phyloP scores from a whole-genome alignment of 2,113 vertebrate species.

The Pollachius pollachius region DNA sequence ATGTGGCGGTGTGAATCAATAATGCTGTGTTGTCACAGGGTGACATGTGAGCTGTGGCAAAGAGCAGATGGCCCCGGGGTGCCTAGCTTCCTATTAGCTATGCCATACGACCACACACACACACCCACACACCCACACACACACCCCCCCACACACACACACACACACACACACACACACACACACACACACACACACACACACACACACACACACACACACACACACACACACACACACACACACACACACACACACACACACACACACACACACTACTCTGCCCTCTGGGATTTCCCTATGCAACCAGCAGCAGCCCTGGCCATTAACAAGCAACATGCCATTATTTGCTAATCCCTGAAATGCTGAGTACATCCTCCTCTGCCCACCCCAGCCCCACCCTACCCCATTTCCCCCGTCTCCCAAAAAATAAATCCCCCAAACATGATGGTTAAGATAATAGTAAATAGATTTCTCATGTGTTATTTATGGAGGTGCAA shows the following conservation, averaged over 20 bases:
- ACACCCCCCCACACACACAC: constrained; percentile 18
- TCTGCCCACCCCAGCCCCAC: too few relatives aligned
- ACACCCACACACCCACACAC: constrained; percentile 24
- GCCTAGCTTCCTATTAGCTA: constrained; percentile 63
- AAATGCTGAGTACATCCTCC: constrained; percentile 45
- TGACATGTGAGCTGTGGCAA: constrained; percentile 82
- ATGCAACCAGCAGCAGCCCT: constrained; percentile 54
- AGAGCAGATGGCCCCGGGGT: constrained; percentile 74
- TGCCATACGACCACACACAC: constrained; percentile 42
- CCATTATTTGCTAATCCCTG: constrained; percentile 56
- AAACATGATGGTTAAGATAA: constrained; percentile 50
- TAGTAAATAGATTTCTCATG: constrained; percentile 51
- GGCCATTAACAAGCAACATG: constrained; percentile 66
- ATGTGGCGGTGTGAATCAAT: constrained; percentile 74
- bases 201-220: constrained; percentile 17
- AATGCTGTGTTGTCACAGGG: constrained; percentile 76
- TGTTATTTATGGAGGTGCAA: constrained; percentile 17
- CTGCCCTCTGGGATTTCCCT: constrained; percentile 59
- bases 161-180: constrained; percentile 21
- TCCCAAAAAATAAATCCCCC: not conserved
- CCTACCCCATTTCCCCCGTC: too few relatives aligned
- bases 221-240: constrained; percentile 15
- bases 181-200: constrained; percentile 19
- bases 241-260: constrained; percentile 28
- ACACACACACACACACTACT: constrained; percentile 14